Evolutionary conservation across 64 coral and sea anemone species (phyloP).

Genomic region (Montipora sp.): DNA sequence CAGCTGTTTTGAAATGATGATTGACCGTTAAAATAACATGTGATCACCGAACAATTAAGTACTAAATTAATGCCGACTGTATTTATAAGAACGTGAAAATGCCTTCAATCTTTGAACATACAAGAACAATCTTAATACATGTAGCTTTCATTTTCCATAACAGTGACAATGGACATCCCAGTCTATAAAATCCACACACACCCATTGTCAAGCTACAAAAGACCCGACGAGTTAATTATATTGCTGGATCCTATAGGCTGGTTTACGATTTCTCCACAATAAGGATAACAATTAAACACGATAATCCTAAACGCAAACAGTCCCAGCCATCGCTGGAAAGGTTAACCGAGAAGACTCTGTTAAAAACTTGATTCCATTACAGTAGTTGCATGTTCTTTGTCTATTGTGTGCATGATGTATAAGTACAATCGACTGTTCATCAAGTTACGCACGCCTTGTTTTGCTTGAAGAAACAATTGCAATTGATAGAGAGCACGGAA

Average conservation of each 20-base stretch:
- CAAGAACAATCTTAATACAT: background rate
- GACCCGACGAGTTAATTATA: background rate
- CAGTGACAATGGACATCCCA: background rate
- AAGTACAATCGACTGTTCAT: no score
- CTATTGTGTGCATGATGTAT: background rate
- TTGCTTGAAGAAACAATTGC: slow-evolving; percentile 27
- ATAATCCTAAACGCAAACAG: background rate
- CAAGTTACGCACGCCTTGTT: background rate
- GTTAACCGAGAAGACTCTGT: no score
- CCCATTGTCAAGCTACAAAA: background rate
- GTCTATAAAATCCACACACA: background rate
- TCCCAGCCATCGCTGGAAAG: background rate
- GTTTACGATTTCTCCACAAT: no score
- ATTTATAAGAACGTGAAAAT: no score
- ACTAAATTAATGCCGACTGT: no score
- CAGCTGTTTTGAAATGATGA: background rate
- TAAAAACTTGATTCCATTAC: background rate
- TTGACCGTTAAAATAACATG: background rate
- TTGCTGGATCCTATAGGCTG: background rate
- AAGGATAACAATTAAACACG: no score
- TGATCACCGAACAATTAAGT: background rate
- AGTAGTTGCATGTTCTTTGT: background rate
- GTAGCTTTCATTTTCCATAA: background rate
- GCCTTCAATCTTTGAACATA: no score
- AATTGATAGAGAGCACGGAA: background rate